These are phyloP conservation scores for Stercorarius parasiticus DNA, from an alignment of 2,113 vertebrate genomes.

Conservation along the genomic window DNA sequence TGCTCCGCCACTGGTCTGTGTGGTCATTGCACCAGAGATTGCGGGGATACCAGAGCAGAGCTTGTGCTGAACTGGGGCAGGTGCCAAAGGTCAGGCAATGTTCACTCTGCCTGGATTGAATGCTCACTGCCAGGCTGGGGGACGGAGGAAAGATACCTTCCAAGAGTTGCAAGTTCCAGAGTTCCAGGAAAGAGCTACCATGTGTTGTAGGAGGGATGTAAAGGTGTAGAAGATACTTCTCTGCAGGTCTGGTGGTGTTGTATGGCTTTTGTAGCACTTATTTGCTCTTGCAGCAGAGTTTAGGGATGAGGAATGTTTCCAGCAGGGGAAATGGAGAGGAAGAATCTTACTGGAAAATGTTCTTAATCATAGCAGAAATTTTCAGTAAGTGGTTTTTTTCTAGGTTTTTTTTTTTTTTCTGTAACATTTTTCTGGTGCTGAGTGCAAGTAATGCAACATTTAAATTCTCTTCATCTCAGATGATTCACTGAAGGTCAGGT, in stretches of 20 bases:
- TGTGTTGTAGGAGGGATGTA: not conserved
- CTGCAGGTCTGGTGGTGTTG: not conserved
- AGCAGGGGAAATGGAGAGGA: not conserved
- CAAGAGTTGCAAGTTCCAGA: not conserved
- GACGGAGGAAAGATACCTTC: not conserved
- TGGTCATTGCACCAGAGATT: not conserved
- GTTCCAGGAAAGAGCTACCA: not conserved
- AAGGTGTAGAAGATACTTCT: not conserved
- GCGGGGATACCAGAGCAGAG: rapidly evolving
- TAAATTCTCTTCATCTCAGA: constrained; percentile 28
- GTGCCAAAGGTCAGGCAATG: not conserved
- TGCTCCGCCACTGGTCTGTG: not conserved
- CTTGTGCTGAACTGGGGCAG: rapidly evolving
- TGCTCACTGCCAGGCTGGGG: not conserved
- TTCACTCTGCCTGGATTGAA: not conserved
- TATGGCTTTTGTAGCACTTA: not conserved
- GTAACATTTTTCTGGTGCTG: constrained; percentile 3
- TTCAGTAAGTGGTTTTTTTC: not conserved
- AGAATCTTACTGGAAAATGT: not conserved
- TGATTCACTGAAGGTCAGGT: constrained; percentile 56
- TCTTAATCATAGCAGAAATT: constrained; percentile 36
- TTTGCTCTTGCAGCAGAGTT: not conserved
- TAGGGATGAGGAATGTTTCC: not conserved
- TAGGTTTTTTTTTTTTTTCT: too few species aligned
- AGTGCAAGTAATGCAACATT: constrained; percentile 19